Percentiles rank a stretch among this genome's conserved stretches.
Conservation (phyloP, 2,888 invertebrate species). For the Meandrusa payeni region DNA sequence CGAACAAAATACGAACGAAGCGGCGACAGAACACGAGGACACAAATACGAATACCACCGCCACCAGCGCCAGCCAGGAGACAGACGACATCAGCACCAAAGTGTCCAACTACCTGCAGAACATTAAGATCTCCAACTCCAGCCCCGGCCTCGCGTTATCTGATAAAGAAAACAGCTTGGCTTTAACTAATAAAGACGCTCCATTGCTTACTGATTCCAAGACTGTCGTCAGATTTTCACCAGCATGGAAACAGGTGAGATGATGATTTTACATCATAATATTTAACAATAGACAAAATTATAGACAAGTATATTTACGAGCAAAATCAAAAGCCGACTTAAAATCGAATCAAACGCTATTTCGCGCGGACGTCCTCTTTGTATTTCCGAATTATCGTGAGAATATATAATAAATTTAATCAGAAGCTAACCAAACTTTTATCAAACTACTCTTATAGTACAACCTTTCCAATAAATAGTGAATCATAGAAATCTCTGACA, state of each 20-base stretch:
- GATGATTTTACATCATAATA: too few species aligned
- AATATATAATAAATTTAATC: too few species aligned
- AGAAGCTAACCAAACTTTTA: too few species aligned
- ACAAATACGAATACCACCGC: slow-evolving; percentile 5
- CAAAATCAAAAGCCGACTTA: too few species aligned
- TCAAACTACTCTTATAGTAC: too few species aligned
- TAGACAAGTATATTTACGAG: too few species aligned
- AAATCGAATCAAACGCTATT: too few species aligned
- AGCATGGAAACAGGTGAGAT: slow-evolving; percentile 66
- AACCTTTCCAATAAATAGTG: too few species aligned
- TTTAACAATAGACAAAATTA: too few species aligned
- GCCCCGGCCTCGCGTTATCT: slow-evolving; percentile 39
- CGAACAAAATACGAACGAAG: slow-evolving; percentile 5
- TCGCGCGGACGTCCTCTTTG: too few species aligned
- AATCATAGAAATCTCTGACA: too few species aligned
- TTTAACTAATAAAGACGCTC: slow-evolving; percentile 43
- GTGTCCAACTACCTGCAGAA: slow-evolving; percentile 55
- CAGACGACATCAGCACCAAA: slow-evolving; percentile 18
- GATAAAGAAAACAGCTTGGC: slow-evolving; percentile 34
- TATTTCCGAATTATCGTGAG: too few species aligned
- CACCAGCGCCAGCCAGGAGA: neutral
- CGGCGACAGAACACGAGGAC: slow-evolving; percentile 6
- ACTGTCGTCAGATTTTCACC: slow-evolving; percentile 68
- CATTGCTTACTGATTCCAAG: slow-evolving; percentile 50
- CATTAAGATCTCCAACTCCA: slow-evolving; percentile 52